Evolutionary conservation across 2,113 vertebrate species (phyloP).

Genomic region (Oncorhynchus gorbuscha): DNA sequence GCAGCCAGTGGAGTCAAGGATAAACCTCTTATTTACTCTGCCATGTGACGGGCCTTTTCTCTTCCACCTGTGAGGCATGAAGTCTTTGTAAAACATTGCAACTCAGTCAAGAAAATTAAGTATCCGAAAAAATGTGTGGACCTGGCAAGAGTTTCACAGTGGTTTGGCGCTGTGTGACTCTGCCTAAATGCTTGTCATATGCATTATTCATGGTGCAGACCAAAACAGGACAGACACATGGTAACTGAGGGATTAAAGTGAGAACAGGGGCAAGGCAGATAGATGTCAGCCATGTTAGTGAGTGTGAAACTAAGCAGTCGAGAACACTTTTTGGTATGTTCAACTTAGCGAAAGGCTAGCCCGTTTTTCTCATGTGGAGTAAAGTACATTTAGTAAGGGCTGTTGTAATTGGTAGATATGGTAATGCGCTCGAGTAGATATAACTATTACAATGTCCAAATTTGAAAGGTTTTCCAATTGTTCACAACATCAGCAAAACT

Average conservation of each 20-base stretch:
- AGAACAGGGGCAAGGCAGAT: not conserved
- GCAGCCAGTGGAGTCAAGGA: not conserved
- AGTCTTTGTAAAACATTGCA: not conserved
- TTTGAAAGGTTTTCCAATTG: too few species aligned
- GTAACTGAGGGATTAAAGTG: constrained; percentile 3
- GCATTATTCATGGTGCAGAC: constrained; percentile 21
- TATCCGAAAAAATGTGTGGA: not conserved
- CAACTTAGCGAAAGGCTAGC: not conserved
- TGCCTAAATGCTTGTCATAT: constrained; percentile 10
- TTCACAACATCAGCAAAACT: too few species aligned
- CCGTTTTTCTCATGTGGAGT: not conserved
- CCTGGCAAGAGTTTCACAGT: not conserved
- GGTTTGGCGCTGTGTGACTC: not conserved
- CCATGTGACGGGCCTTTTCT: not conserved
- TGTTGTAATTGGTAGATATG: too few species aligned
- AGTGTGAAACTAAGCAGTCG: not conserved
- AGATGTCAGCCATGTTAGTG: not conserved
- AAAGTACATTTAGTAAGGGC: too few species aligned
- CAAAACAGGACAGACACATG: constrained; percentile 18
- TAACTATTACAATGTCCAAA: too few species aligned
- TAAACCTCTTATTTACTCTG: not conserved
- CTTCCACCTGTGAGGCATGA: not conserved
- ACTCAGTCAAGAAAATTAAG: constrained; percentile 8
- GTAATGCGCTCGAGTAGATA: too few species aligned
- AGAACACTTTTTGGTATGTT: not conserved